Percentiles rank a stretch among this genome's conserved stretches.
phyloP scores from a whole-genome alignment of 2,797 vertebrate genomes.

The Nyctalus aviator region DNA sequence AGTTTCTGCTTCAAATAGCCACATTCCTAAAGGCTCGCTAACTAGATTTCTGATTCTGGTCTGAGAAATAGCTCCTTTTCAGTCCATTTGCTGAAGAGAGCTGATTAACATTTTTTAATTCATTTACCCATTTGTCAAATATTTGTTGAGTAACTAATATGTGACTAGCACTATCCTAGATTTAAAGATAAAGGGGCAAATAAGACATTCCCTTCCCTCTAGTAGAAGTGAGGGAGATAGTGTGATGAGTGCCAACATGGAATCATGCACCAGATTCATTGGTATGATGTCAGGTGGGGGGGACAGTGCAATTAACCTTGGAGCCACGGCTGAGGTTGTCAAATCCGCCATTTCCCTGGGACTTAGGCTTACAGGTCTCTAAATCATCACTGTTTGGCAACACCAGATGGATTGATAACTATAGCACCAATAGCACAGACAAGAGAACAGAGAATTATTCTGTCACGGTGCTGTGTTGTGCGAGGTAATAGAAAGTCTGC shows the following conservation, averaged over 20 bases:
- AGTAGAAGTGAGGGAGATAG: background rate
- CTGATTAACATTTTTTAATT: background rate
- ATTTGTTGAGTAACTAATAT: background rate
- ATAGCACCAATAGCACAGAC: background rate
- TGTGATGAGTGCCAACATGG: background rate
- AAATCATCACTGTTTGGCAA: background rate
- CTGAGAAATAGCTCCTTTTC: background rate
- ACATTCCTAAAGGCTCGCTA: background rate
- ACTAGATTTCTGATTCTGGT: background rate
- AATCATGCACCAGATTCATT: background rate
- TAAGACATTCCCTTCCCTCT: background rate
- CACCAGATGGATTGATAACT: background rate
- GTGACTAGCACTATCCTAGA: background rate
- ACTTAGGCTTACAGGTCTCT: background rate
- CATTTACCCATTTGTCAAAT: background rate
- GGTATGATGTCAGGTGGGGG: background rate
- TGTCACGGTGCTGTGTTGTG: fast-evolving
- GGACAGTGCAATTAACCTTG: background rate
- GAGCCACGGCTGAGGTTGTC: fast-evolving
- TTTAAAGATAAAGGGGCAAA: background rate
- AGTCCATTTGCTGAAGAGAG: background rate
- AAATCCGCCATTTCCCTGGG: background rate
- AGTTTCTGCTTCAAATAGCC: background rate
- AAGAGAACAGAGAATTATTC: background rate
- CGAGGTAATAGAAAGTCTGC: background rate